Base-by-base conservation (phyloP, 2,888 invertebrate species). In the Drosophila emarginata region DNA sequence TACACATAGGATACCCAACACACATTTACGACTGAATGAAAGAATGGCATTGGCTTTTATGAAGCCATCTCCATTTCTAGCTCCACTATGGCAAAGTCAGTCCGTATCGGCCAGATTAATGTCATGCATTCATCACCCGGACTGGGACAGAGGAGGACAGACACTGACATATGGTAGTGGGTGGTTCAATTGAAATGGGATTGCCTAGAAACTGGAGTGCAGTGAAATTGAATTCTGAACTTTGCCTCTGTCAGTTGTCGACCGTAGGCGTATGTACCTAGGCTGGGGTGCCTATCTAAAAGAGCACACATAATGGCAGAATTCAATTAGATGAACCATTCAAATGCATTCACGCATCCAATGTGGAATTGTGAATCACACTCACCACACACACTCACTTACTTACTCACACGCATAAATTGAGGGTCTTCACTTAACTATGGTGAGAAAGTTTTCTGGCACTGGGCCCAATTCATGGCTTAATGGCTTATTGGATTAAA, bases 111-210 rank as follows among this genome's bases (percentile, higher is more conserved):
- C 36, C 83, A 76, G 76, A 80, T 83, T 80, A 80, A 80, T 83
- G 78, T 69, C 61, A 53, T 62, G 67, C 80, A 80, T 80, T 83
- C 83, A 80, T 83, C 80, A 83, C 75, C 26, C 52, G 59, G 69
- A 67, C 56, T 50, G 51, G 64, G 36, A 15, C 54, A 39, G 15
- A 67, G 36, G 39, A 26, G 39, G 54, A 62, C 65, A 64, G 26
- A 15, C 52, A 61, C 58, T 64, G 67, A 73, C 73, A 61, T 53
- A 68, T 66, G 66, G 56, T 54, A 32, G 15, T 6, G 51, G 67
- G 64, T 60, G 39, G 61, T 59, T 65, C 59, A 66, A 40, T 23
- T 53, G 54, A 54, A 50, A 60, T 45, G 60, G 45, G 32, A 60
- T 32, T 60, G 50, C 32, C 40, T 12, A 54, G 58, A 58, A 50